Percentiles rank a stretch among this genome's conserved stretches.
Conservation (phyloP, 1,140 invertebrate genomes). For the Lerema accius region DNA sequence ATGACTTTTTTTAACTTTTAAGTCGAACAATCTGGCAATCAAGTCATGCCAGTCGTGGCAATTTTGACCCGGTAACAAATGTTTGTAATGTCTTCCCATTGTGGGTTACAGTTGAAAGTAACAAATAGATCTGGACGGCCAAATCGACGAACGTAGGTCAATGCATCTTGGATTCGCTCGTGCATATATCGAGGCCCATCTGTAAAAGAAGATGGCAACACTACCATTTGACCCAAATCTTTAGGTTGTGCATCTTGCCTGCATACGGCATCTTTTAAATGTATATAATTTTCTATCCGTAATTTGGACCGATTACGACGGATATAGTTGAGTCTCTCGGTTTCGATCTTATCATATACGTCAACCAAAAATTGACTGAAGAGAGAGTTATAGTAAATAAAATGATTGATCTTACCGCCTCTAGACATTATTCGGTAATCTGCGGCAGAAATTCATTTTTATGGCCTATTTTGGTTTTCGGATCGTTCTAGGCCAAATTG, state of each 20-base stretch:
- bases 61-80: slow-evolving; percentile 64
- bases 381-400: too few relatives aligned
- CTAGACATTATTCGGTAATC: too few relatives aligned
- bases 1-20: slow-evolving; percentile 26
- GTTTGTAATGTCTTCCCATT: slow-evolving; percentile 70
- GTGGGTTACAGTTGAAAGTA: slow-evolving; percentile 79
- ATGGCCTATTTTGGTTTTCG: slow-evolving; percentile 5
- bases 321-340: neutral
- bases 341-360: neutral
- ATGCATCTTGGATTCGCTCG: slow-evolving; percentile 71
- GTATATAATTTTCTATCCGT: neutral
- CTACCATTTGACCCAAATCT: slow-evolving; percentile 24
- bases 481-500: slow-evolving; percentile 43
- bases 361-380: too few relatives aligned
- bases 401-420: too few relatives aligned
- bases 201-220: neutral
- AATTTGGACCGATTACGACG: neutral
- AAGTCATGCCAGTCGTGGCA: slow-evolving; percentile 41
- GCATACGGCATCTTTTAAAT: slow-evolving; percentile 22
- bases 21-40: slow-evolving; percentile 31
- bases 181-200: slow-evolving; percentile 48
- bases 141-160: slow-evolving; percentile 67
- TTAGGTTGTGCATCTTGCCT: slow-evolving; percentile 21
- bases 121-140: slow-evolving; percentile 74
- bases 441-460: too few relatives aligned